Evolutionary conservation across 2,797 vertebrate genomes (phyloP).

Genomic region (Oreonectes daqikongensis): DNA sequence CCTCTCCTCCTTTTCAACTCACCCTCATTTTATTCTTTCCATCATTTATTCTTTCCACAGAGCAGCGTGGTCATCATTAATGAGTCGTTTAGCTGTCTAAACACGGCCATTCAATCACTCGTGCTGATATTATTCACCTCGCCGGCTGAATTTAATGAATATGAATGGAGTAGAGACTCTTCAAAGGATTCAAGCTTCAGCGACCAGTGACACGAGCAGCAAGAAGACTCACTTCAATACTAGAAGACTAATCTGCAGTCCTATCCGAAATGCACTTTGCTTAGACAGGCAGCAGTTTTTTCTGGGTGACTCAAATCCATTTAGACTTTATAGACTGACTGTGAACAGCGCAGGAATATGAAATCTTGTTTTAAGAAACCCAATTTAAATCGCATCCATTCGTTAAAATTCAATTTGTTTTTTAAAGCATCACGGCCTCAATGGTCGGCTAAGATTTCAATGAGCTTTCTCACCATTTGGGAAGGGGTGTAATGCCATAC

Average conservation of each 20-base stretch:
- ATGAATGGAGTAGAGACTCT: conserved; percentile 40
- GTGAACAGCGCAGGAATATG: not conserved
- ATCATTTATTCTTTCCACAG: conserved; percentile 31
- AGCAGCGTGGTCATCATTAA: conserved; percentile 28
- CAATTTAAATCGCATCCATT: not conserved
- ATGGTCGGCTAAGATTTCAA: not conserved
- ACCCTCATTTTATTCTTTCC: conserved; percentile 4
- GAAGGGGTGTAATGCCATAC: not conserved
- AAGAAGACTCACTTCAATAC: conserved; percentile 1
- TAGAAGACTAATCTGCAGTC: conserved; percentile 4
- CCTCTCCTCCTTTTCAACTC: not conserved
- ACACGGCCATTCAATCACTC: conserved; percentile 34
- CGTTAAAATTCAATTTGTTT: not conserved
- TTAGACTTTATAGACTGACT: not conserved
- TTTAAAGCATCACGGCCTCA: not conserved
- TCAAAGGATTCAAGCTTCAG: conserved; percentile 29
- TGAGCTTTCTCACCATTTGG: not conserved
- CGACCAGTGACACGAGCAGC: not conserved
- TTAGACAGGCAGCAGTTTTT: not conserved
- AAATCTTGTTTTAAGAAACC: not conserved
- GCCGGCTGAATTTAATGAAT: conserved; percentile 34
- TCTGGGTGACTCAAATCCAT: not conserved
- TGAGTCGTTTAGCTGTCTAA: conserved; percentile 39
- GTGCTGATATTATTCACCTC: conserved; percentile 39
- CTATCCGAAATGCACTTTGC: not conserved